Evolutionary conservation across 2,888 invertebrate genomes (phyloP), one percentile per base, ranked within the genome.

Genomic region (Nemotelus nigrinus): DNA sequence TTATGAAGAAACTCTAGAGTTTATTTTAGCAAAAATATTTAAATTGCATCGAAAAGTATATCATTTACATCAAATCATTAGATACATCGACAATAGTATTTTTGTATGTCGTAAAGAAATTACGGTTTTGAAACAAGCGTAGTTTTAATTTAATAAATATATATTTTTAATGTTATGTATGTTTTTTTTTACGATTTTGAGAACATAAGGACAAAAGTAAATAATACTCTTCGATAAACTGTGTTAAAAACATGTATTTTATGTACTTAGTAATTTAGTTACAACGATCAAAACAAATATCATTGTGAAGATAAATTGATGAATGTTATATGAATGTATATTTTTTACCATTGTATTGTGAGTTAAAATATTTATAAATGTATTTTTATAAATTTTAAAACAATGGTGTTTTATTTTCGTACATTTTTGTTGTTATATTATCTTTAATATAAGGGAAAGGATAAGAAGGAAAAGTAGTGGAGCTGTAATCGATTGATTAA

Each of bases 171-270:
- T 25, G 25, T 25, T 25, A 25, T 65, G 65, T 65, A 65, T 65
- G 65, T 65, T 45, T 45, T 65, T 44, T 65, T 65, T 65, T 65
- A 65, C 65, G 47, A n/a, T 45, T 63, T 65, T 25, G 25, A 25
- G 25, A 25, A 25, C 25, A 25, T 25, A 45, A 63, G 5, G 6
- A 10, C 4, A 25, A 65, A 5, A 65, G 65, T 65, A 65, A 65
- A 65, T 65, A 65, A 65, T 65, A 65, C 65, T 65, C 65, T 65
- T 65, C 41, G 7, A 45, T 65, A 65, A 65, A 45, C 65, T 65
- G 65, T 65, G 65, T 65, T 65, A 65, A 65, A 65, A 3, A 45
- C 10, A 45, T 65, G 44, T 10, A 10, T 45, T 65, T 10, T 65
- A 65, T 65, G 65, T 65, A 65, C 65, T 65, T 65, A 65, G 65